Conservation (phyloP, 2,797 vertebrate genomes). For the Lepilemur ruficaudatus region DNA sequence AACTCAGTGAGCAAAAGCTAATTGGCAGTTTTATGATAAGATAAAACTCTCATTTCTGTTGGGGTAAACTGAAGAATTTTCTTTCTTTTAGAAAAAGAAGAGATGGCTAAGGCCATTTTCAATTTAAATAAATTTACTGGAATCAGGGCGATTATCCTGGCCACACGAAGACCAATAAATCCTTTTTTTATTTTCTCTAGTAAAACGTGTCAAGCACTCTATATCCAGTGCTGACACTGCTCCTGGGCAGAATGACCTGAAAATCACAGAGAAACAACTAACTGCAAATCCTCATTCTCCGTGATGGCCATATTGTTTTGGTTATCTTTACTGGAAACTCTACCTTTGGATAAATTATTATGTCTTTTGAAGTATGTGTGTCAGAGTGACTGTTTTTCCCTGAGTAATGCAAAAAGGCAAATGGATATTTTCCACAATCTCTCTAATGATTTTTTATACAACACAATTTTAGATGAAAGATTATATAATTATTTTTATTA, state of each 20-base stretch:
- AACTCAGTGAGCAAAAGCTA: not conserved
- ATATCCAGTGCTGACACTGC: not conserved
- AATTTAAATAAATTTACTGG: not conserved
- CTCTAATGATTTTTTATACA: not conserved
- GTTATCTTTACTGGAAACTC: not conserved
- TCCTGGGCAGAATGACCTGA: not conserved
- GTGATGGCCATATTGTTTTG: not conserved
- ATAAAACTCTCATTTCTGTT: not conserved
- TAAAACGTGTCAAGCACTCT: not conserved
- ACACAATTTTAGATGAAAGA: not conserved
- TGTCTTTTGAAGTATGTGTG: not conserved
- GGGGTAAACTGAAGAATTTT: not conserved
- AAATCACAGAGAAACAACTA: not conserved
- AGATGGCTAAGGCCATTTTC: not conserved
- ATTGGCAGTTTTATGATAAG: not conserved
- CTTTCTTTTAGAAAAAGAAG: not conserved
- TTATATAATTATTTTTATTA: not conserved
- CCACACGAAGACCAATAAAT: not conserved
- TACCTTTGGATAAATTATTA: not conserved
- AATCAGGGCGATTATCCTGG: not conserved
- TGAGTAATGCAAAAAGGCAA: not conserved
- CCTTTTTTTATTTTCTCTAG: not conserved
- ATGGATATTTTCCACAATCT: not conserved
- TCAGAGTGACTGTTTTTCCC: not conserved
- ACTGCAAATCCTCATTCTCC: not conserved